Evolutionary conservation across 2,797 vertebrate species (phyloP).

Genomic region (Eulemur coronatus): DNA sequence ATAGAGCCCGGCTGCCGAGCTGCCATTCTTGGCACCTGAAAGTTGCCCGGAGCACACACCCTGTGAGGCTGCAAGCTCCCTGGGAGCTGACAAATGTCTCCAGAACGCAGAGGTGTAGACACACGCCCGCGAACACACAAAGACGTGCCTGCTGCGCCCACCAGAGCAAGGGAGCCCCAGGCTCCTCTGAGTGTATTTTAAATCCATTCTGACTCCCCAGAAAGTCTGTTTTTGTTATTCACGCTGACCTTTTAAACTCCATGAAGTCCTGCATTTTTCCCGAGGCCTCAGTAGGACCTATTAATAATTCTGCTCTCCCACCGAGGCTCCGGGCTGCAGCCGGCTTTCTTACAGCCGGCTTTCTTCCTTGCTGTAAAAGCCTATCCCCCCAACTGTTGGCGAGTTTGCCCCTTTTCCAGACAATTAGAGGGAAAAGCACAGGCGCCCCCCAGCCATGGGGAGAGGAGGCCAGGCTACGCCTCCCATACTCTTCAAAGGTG

Average conservation of each 20-base stretch:
- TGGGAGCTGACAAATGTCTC: constrained; percentile 23
- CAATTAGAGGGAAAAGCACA: constrained; percentile 47
- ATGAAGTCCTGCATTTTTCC: constrained; percentile 83
- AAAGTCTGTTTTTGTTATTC: constrained; percentile 86
- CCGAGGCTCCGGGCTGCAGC: constrained; percentile 76
- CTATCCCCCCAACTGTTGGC: constrained; percentile 14
- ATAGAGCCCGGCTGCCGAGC: not conserved
- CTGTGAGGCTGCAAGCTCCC: constrained; percentile 7
- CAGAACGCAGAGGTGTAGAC: constrained; percentile 47
- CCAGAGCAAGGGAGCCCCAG: constrained; percentile 43
- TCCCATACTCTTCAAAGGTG: constrained; percentile 56
- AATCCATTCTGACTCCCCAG: constrained; percentile 83
- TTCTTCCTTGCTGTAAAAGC: constrained; percentile 53
- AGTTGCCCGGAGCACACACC: constrained; percentile 64
- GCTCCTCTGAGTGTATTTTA: constrained; percentile 74
- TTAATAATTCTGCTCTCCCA: constrained; percentile 87
- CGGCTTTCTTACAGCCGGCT: constrained; percentile 27
- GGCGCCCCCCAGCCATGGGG: not conserved
- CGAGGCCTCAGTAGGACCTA: constrained; percentile 84
- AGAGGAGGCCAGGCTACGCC: not conserved
- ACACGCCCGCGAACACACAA: not conserved
- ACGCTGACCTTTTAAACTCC: constrained; percentile 86
- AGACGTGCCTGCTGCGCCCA: not conserved
- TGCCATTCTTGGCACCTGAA: constrained; percentile 56
- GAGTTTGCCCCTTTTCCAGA: constrained; percentile 28